phyloP scores from a whole-genome alignment of 2,797 vertebrate genomes.

The Chloroceryle inda region DNA sequence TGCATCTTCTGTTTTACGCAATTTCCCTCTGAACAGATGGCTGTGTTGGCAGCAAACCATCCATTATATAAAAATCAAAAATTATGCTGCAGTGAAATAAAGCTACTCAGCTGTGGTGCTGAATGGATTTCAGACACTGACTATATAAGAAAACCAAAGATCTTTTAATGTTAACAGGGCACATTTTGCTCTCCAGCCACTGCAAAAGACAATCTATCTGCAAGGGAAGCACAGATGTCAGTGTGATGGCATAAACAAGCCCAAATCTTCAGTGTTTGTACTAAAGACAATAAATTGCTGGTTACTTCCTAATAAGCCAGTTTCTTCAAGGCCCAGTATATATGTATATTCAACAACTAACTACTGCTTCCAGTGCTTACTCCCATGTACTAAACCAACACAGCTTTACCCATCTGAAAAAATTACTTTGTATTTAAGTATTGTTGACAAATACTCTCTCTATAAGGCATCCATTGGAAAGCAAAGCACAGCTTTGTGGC shows the following conservation, averaged over 20 bases:
- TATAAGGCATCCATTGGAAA: not conserved
- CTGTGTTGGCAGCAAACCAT: conserved; percentile 43
- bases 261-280: not conserved
- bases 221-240: not conserved
- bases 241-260: not conserved
- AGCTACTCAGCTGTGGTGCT: conserved; percentile 48
- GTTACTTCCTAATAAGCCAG: not conserved
- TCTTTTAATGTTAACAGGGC: not conserved
- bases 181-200: not conserved
- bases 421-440: not conserved
- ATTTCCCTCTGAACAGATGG: conserved; percentile 64
- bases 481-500: not conserved
- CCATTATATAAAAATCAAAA: conserved; percentile 63
- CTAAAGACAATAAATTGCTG: not conserved
- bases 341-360: not conserved
- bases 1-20: conserved; percentile 29
- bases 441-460: not conserved
- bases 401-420: not conserved
- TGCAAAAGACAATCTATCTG: not conserved
- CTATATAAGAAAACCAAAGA: conserved; percentile 3
- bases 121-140: conserved; percentile 49
- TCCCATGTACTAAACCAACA: not conserved
- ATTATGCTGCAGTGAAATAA: conserved; percentile 47
- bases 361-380: not conserved
- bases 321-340: not conserved